Conservation (phyloP, 2,888 invertebrate genomes). For the Chaitophorus viminalis region DNA sequence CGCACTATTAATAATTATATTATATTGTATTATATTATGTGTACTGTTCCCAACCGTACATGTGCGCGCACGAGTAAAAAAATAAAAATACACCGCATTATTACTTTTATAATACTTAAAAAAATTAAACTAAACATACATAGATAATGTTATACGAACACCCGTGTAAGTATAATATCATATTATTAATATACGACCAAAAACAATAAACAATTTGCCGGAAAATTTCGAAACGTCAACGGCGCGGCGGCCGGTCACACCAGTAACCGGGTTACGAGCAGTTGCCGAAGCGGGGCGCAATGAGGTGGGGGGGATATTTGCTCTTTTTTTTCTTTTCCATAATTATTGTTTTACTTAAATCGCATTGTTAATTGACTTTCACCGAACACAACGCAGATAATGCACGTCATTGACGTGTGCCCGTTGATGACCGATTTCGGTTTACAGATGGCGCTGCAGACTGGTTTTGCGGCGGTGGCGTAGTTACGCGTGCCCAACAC, state of each 20-base stretch:
- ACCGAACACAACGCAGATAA: not conserved
- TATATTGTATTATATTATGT: no score
- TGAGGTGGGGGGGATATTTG: not conserved
- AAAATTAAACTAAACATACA: no score
- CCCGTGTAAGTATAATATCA: no score
- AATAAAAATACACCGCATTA: no score
- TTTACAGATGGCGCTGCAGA: slow-evolving; percentile 25
- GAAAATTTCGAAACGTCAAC: not conserved
- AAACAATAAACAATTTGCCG: not conserved
- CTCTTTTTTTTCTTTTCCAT: not conserved
- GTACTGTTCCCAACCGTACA: no score
- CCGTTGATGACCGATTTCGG: not conserved
- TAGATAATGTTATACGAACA: no score
- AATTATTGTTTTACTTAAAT: not conserved
- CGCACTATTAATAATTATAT: no score
- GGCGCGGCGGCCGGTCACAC: not conserved
- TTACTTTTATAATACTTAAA: no score
- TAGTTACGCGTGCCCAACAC: slow-evolving; percentile 30
- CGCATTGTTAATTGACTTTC: slow-evolving; percentile 6
- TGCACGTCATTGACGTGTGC: not conserved
- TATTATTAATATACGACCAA: no score
- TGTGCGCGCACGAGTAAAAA: no score
- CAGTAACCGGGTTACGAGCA: not conserved
- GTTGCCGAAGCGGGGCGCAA: not conserved
- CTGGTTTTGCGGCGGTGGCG: not conserved